A percentile compares a stretch with the other conserved stretches of the same genome.
Conservation (phyloP, 2,113 vertebrate species). For the Pituophis catenifer region DNA sequence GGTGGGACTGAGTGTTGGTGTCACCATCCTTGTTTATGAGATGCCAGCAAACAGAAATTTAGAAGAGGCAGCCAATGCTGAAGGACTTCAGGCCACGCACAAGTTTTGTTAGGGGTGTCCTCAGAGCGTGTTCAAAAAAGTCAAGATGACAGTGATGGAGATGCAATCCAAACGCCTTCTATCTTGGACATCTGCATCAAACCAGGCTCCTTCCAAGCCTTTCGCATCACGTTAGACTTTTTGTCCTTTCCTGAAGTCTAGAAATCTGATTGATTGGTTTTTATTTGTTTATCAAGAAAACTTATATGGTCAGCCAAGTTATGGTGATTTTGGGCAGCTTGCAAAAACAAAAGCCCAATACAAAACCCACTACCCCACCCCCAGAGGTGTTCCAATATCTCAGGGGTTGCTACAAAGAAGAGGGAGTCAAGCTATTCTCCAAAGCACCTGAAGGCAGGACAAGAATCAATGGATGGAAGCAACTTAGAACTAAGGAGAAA, state of each 20-base stretch:
- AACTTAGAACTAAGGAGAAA: too few relatives aligned
- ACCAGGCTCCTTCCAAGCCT: neutral
- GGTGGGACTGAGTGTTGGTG: neutral
- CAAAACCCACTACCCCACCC: too few relatives aligned
- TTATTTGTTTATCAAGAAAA: too few relatives aligned
- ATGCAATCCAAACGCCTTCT: neutral
- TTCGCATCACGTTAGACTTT: neutral
- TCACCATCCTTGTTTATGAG: neutral
- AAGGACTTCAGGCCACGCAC: neutral
- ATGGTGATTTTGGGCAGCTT: too few relatives aligned
- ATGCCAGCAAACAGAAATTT: neutral
- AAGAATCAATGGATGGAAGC: too few relatives aligned
- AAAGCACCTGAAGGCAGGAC: too few relatives aligned
- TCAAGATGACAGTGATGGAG: neutral
- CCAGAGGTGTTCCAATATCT: too few relatives aligned
- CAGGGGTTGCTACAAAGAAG: too few relatives aligned
- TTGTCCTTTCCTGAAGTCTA: neutral
- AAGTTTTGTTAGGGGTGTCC: neutral
- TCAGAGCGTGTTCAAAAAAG: neutral
- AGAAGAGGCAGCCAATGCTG: neutral
- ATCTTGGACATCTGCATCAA: neutral
- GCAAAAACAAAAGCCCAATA: too few relatives aligned
- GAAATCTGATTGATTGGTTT: too few relatives aligned
- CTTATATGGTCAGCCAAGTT: too few relatives aligned
- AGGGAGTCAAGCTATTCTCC: too few relatives aligned